These are phyloP conservation scores for Sarcophaga peregrina DNA, from an alignment of 1,140 invertebrate species.

Conservation along the genomic window DNA sequence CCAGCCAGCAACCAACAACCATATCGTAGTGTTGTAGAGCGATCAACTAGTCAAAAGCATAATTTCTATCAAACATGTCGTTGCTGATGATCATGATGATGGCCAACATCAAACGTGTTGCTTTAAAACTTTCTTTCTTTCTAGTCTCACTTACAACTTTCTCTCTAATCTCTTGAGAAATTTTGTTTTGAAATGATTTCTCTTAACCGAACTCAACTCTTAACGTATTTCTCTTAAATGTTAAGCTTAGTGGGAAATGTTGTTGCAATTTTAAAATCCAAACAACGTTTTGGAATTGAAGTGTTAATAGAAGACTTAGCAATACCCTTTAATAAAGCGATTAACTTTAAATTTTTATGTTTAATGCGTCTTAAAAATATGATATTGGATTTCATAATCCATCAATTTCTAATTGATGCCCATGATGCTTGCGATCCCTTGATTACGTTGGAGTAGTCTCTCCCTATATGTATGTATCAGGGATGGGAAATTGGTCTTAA, in stretches of 20 bases:
- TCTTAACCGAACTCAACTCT: background rate
- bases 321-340: background rate
- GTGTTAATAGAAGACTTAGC: background rate
- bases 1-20: background rate
- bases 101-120: conserved; percentile 5
- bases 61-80: background rate
- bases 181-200: background rate
- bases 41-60: background rate
- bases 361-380: no score
- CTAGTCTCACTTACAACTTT: background rate
- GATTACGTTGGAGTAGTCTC: no score
- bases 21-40: background rate
- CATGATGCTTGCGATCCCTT: no score
- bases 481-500: no score
- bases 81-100: background rate
- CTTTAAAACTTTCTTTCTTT: conserved; percentile 26
- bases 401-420: no score
- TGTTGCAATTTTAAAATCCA: background rate
- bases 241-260: background rate
- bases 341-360: no score
- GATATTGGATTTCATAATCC: no score
- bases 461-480: no score
- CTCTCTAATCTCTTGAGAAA: background rate
- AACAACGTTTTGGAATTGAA: background rate
- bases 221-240: background rate